These are phyloP conservation scores for Petrocephalus sullivani DNA, from an alignment of 2,797 vertebrate species.

Conservation along the genomic window DNA sequence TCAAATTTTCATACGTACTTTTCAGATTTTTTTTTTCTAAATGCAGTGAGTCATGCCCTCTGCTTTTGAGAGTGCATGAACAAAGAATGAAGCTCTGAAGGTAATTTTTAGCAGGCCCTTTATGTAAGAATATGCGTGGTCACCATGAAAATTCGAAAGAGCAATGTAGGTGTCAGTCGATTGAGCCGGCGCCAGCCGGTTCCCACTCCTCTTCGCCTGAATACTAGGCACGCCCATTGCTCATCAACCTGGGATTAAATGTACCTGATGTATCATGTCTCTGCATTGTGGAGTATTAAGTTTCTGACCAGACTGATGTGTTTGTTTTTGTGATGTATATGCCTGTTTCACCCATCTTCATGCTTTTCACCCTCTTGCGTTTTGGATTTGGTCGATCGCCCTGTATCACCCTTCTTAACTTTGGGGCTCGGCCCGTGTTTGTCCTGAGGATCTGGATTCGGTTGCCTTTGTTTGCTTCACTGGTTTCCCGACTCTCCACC, in stretches of 20 bases:
- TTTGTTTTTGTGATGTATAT: neutral
- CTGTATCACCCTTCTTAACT: neutral
- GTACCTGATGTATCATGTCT: neutral
- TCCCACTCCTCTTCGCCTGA: neutral
- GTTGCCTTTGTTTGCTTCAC: neutral
- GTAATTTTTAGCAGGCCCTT: neutral
- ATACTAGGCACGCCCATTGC: neutral
- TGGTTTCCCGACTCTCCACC: neutral
- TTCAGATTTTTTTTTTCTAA: constrained; percentile 20
- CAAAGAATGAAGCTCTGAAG: neutral
- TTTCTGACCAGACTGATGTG: neutral
- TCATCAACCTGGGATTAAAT: neutral
- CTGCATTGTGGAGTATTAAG: neutral
- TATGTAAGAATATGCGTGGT: neutral
- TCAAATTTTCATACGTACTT: constrained; percentile 33
- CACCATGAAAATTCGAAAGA: neutral
- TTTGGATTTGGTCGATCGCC: neutral
- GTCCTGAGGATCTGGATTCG: neutral
- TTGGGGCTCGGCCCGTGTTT: neutral
- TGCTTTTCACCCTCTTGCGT: neutral
- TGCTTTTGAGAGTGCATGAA: neutral
- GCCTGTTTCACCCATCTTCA: neutral
- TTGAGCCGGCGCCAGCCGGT: neutral
- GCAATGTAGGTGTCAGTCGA: neutral
- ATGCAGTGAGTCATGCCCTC: neutral